Evolutionary conservation across 1,140 invertebrate species (phyloP).

Genomic region (Papilio polytes): DNA sequence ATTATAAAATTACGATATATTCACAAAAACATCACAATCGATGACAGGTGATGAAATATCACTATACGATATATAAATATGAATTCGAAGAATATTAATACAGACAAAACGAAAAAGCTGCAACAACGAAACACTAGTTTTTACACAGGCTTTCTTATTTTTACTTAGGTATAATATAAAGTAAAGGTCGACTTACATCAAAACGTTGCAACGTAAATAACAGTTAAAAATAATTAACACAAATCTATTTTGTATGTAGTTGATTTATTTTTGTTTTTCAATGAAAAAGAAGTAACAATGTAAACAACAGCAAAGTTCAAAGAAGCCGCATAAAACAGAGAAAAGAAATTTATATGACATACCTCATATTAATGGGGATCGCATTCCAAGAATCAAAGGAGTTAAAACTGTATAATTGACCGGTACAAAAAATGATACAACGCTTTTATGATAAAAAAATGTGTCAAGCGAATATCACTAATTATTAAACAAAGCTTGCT

Average conservation of each 20-base stretch:
- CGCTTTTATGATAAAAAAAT: constrained; percentile 37
- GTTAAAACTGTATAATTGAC: constrained; percentile 32
- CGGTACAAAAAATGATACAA: constrained; percentile 22
- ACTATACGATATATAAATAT: not conserved
- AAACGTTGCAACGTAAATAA: not conserved
- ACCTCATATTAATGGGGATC: constrained; percentile 9
- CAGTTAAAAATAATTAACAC: not conserved
- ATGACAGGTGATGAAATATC: constrained; percentile 9
- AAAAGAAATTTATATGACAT: constrained; percentile 18
- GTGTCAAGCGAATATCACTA: constrained; percentile 36
- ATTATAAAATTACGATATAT: not conserved
- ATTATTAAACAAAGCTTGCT: constrained; percentile 23
- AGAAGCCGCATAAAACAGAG: constrained; percentile 6
- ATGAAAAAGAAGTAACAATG: not conserved
- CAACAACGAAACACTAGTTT: not conserved
- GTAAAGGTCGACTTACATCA: no score
- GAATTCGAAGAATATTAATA: not conserved
- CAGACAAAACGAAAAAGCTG: not conserved
- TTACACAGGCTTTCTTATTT: not conserved
- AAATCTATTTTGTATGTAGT: not conserved
- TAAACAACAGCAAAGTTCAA: constrained; percentile 13
- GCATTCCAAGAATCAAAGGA: constrained; percentile 34
- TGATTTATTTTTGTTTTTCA: constrained; percentile 6
- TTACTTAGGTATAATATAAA: no score
- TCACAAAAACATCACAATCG: not conserved